Evolutionary conservation across 2,113 vertebrate species (phyloP).

Genomic region (Argyrosomus japonicus): DNA sequence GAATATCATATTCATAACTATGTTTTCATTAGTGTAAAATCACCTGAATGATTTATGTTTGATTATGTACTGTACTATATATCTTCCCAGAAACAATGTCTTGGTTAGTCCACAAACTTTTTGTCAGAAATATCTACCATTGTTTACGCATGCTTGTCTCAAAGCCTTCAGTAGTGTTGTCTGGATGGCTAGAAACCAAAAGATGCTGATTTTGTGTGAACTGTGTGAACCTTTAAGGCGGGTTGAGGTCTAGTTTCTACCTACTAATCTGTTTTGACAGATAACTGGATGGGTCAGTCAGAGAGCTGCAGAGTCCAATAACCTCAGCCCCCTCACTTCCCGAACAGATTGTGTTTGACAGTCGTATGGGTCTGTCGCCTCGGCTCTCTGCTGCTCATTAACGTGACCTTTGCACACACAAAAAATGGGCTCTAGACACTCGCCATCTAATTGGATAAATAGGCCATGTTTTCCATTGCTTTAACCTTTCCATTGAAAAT

Average conservation of each 20-base stretch:
- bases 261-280: constrained; percentile 6
- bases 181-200: too few species aligned
- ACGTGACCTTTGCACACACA: constrained; percentile 48
- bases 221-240: neutral
- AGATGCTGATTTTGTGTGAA: neutral
- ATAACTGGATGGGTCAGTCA: constrained; percentile 15
- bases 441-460: constrained; percentile 25
- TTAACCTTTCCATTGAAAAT: constrained; percentile 24
- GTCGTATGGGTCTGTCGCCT: constrained; percentile 18
- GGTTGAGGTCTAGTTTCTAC: neutral
- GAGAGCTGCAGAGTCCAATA: constrained; percentile 7
- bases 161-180: neutral
- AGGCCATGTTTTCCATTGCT: constrained; percentile 9
- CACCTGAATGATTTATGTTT: too few species aligned
- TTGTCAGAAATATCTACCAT: too few species aligned
- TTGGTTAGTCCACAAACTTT: too few species aligned
- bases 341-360: constrained; percentile 39
- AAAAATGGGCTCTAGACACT: constrained; percentile 7
- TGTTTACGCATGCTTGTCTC: neutral
- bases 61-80: too few species aligned
- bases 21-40: too few species aligned
- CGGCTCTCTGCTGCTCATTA: constrained; percentile 50
- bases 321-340: neutral
- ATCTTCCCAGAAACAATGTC: too few species aligned
- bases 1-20: too few species aligned